phyloP scores from a whole-genome alignment of 2,797 vertebrate species.

The Danio jaintianensis region DNA sequence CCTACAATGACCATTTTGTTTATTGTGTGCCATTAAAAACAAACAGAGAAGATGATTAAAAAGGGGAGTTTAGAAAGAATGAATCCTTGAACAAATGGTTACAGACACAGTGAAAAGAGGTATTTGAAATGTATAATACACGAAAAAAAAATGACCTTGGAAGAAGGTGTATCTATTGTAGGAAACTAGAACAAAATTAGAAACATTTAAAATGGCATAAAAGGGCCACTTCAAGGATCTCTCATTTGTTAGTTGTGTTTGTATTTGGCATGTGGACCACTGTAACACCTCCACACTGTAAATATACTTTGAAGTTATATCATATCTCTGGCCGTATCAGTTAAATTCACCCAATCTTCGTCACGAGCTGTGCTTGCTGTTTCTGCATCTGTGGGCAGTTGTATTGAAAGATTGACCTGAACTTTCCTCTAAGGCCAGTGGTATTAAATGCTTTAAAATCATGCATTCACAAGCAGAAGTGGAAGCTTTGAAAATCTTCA shows the following conservation, averaged over 20 bases:
- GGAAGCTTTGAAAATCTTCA: conserved; percentile 44
- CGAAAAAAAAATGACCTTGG: too few relatives aligned
- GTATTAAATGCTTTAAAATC: conserved; percentile 35
- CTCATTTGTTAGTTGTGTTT: conserved; percentile 2
- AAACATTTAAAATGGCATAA: too few relatives aligned
- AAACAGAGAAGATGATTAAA: too few relatives aligned
- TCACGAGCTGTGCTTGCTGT: not conserved
- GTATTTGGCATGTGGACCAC: not conserved
- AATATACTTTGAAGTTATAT: conserved; percentile 34
- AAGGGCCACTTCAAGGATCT: not conserved
- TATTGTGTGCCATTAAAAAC: too few relatives aligned
- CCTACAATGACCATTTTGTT: too few relatives aligned
- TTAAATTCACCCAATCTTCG: not conserved
- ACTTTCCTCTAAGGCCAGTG: conserved; percentile 41
- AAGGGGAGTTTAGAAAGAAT: too few relatives aligned
- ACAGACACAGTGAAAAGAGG: too few relatives aligned
- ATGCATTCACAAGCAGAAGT: conserved; percentile 33
- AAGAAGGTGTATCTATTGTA: too few relatives aligned
- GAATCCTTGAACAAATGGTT: too few relatives aligned
- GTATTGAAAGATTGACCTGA: conserved; percentile 37
- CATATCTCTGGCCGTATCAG: conserved; percentile 7
- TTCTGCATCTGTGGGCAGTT: conserved; percentile 24
- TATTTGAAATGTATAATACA: too few relatives aligned
- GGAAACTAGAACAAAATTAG: too few relatives aligned
- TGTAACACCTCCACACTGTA: conserved; percentile 34